These are phyloP conservation scores for Drosophila emarginata DNA, from an alignment of 2,888 invertebrate genomes.

Conservation along the genomic window DNA sequence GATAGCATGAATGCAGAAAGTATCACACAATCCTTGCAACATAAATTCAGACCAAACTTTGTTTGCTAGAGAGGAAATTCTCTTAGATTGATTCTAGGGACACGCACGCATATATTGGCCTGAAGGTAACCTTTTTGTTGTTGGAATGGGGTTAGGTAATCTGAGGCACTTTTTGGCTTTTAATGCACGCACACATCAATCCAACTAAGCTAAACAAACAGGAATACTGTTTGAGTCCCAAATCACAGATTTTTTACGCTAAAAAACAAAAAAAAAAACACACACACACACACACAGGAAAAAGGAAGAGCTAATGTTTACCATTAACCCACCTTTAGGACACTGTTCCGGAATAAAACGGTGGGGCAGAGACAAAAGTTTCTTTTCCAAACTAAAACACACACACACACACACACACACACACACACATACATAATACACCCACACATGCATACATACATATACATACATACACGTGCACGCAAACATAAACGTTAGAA, in stretches of 20 bases:
- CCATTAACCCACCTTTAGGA: conserved; percentile 7
- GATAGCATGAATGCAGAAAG: no score
- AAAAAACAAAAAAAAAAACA: conserved; percentile 39
- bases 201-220: conserved; percentile 4
- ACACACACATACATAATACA: not conserved
- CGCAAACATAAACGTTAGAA: not conserved
- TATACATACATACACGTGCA: not conserved
- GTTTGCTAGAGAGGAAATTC: not conserved
- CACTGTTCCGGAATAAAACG: not conserved
- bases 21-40: not conserved
- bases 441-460: no score
- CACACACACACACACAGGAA: conserved; percentile 1
- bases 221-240: conserved; percentile 10
- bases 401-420: no score
- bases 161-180: conserved; percentile 3
- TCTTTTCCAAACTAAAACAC: not conserved
- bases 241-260: conserved; percentile 9
- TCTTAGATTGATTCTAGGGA: no score
- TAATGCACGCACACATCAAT: conserved; percentile 6
- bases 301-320: conserved; percentile 47
- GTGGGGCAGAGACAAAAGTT: not conserved
- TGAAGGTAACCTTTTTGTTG: not conserved
- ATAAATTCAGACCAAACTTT: not conserved
- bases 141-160: not conserved
- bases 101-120: no score